A percentile compares a stretch with the other conserved stretches of the same genome.
Evolutionary conservation across 2,113 vertebrate genomes (phyloP).

Genomic region (Dipodomys merriami): DNA sequence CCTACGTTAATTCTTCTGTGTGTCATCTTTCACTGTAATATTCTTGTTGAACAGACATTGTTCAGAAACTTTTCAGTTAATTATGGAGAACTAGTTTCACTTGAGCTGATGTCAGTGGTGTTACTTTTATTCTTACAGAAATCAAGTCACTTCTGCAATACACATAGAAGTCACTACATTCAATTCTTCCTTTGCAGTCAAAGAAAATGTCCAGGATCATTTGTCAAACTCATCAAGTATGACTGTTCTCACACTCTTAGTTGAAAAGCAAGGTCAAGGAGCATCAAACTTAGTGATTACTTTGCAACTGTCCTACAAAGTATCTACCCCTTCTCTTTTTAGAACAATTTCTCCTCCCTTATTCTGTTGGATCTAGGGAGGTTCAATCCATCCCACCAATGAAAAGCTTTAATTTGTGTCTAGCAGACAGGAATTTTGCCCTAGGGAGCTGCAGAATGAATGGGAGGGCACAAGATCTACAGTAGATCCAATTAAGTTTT

Average conservation of each 20-base stretch:
- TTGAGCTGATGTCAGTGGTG: constrained; percentile 56
- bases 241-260: constrained; percentile 25
- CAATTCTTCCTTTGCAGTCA: constrained; percentile 45
- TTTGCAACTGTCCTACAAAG: neutral
- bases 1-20: constrained; percentile 76
- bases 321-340: neutral
- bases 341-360: neutral
- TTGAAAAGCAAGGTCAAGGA: constrained; percentile 11
- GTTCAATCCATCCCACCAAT: neutral
- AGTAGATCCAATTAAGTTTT: neutral
- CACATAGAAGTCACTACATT: constrained; percentile 51
- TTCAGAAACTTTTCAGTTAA: constrained; percentile 74
- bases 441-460: neutral
- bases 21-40: constrained; percentile 75
- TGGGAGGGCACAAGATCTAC: neutral
- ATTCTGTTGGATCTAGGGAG: neutral
- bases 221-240: constrained; percentile 67
- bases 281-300: neutral
- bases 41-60: constrained; percentile 64
- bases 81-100: constrained; percentile 46
- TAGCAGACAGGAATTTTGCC: neutral
- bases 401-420: neutral
- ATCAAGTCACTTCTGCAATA: constrained; percentile 58
- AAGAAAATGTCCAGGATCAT: constrained; percentile 22
- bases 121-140: constrained; percentile 65